Evolutionary conservation across 2,797 vertebrate species (phyloP).

Genomic region (Astyanax mexicanus): DNA sequence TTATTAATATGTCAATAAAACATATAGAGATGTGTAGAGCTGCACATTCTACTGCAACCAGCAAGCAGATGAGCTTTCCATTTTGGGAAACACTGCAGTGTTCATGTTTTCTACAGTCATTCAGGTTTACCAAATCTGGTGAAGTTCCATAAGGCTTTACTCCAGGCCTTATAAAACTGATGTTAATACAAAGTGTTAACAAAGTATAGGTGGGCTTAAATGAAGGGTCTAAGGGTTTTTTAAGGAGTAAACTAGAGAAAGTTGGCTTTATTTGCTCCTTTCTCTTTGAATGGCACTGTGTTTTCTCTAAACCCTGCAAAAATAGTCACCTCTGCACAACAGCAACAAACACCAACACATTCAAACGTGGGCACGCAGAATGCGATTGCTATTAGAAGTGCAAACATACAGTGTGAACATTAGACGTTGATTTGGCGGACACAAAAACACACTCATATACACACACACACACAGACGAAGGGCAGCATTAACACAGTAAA

Average conservation of each 20-base stretch:
- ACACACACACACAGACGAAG: constrained; percentile 5
- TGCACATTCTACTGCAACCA: no score
- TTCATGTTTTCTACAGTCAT: no score
- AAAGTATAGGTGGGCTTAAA: no score
- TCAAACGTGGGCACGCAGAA: constrained; percentile 19
- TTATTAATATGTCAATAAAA: no score
- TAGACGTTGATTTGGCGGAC: not conserved
- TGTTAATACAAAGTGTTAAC: no score
- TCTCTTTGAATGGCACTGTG: constrained; percentile 14
- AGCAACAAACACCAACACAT: constrained; percentile 15
- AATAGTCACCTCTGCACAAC: constrained; percentile 6
- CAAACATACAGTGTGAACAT: constrained; percentile 12
- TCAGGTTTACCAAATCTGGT: no score
- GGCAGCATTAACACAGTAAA: constrained; percentile 6
- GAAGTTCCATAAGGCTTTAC: no score
- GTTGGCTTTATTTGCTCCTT: constrained; percentile 6
- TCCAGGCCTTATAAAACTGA: no score
- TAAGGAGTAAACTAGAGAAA: not conserved
- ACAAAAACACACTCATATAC: constrained; percentile 21
- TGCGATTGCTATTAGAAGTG: not conserved
- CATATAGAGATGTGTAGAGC: no score
- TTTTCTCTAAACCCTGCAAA: constrained; percentile 20
- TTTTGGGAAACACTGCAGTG: no score
- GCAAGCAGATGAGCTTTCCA: no score
- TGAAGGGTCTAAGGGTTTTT: no score